phyloP scores from a whole-genome alignment of 2,113 vertebrate genomes.

The Cynocephalus volans region DNA sequence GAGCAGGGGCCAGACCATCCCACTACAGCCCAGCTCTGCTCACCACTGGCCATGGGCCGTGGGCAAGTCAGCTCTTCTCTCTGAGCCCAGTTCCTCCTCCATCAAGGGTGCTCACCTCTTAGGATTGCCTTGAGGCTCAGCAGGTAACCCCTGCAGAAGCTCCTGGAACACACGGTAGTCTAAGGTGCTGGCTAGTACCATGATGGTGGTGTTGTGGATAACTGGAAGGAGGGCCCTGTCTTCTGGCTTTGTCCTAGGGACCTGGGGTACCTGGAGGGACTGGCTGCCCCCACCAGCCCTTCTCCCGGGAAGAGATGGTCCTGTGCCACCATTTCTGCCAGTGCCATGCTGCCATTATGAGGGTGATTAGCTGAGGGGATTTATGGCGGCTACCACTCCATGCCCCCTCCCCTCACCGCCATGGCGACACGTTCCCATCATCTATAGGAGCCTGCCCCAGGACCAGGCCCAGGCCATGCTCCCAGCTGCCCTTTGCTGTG shows the following conservation, averaged over 20 bases:
- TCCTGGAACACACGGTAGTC: background rate
- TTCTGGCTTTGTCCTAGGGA: background rate
- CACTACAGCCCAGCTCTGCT: conserved; percentile 8
- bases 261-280: no score
- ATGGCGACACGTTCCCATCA: rapidly evolving
- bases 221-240: no score
- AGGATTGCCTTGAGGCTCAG: no score
- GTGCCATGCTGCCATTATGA: rapidly evolving
- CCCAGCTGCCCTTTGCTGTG: rapidly evolving
- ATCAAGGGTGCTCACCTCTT: background rate
- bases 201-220: background rate
- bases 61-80: background rate
- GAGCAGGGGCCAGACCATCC: conserved; percentile 63
- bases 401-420: background rate
- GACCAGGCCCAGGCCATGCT: background rate
- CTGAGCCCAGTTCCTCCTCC: rapidly evolving
- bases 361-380: background rate
- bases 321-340: no score
- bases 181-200: background rate
- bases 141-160: background rate
- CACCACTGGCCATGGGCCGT: rapidly evolving
- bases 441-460: no score
- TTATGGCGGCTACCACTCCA: rapidly evolving
- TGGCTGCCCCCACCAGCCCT: background rate
- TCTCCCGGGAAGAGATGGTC: background rate